Evolutionary conservation across 2,888 invertebrate genomes (phyloP), one percentile per base, ranked within the genome.

Genomic region (Encarsia formosa): DNA sequence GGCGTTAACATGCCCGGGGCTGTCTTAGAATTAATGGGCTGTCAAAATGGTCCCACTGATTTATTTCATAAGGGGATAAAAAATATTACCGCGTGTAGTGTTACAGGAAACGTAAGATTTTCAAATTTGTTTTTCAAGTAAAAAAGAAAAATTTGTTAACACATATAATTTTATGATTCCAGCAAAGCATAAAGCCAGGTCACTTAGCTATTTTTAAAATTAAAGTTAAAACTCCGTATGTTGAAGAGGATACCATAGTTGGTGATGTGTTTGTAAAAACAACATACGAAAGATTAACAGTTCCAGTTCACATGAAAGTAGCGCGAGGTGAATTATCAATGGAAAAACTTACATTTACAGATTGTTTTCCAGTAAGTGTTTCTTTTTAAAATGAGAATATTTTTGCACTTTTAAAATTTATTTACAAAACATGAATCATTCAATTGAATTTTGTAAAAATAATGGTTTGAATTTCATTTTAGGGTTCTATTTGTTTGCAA

Each of bases 401-500:
- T 26, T 26, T 26, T 26, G 6, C 26, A 26, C 6, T 8, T 26
- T 11, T 8, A 26, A 26, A 26, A 8, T 11, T 13, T 9, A 40
- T 18, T 26, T 16, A 11, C n/a, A 23, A 24, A 8, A 31, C n/a
- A 31, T 43, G 43, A 4, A 18, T 19, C 31, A 43, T 43, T n/a
- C n/a, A n/a, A n/a, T 43, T 43, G 20, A 40, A 16, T 15, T 35
- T 13, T 9, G 13, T 29, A 29, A 13, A 8, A 9, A 29, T 29
- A 29, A 13, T 29, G 29, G 29, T 9, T 29, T 29, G 8, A 9
- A 29, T 9, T 29, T 29, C 29, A 29, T 58, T 74, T 78, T 66
- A 89, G 88, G 89, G 86, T 58, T 89, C 87, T 74, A 79, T 86
- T 59, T 88, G 88, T 67, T 80, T 81, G 43, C 84, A 87, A 64